Conservation (phyloP, 2,797 vertebrate species). For the Meda fulgida region DNA sequence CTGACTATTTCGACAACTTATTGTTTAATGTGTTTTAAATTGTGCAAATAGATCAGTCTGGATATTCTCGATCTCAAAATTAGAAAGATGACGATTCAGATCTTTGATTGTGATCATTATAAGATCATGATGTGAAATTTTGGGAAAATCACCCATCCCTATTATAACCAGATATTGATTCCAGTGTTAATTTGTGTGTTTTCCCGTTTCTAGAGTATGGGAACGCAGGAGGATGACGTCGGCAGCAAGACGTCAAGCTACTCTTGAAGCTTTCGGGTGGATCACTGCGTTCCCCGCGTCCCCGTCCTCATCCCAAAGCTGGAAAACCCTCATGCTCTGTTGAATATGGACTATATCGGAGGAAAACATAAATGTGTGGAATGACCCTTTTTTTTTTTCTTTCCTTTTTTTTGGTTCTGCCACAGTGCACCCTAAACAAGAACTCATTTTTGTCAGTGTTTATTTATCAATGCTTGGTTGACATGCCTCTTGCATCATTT, state of each 20-base stretch:
- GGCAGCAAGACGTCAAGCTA: constrained; percentile 99
- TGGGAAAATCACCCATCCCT: no score
- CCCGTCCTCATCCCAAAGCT: constrained; percentile 70
- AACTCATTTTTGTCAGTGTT: constrained; percentile 90
- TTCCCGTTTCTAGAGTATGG: constrained; percentile 88
- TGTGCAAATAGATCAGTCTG: no score
- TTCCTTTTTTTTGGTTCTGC: constrained; percentile 81
- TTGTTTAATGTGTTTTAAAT: no score
- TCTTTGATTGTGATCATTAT: no score
- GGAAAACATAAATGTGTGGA: constrained; percentile 84
- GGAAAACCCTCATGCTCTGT: constrained; percentile 73
- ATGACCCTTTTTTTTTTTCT: constrained; percentile 79
- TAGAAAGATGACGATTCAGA: no score
- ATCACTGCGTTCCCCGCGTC: constrained; percentile 51
- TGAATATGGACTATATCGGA: constrained; percentile 81
- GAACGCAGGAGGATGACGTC: constrained; percentile 97
- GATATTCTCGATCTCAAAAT: no score
- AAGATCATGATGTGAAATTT: no score
- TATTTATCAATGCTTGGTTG: constrained; percentile 93
- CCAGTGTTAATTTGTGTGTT: neutral
- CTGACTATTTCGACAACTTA: no score
- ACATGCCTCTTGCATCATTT: constrained; percentile 87
- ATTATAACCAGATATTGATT: neutral
- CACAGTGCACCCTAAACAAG: constrained; percentile 72
- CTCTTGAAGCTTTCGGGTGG: constrained; percentile 84